phyloP scores from a whole-genome alignment of 2,113 vertebrate species.

The Crotalus viridis region DNA sequence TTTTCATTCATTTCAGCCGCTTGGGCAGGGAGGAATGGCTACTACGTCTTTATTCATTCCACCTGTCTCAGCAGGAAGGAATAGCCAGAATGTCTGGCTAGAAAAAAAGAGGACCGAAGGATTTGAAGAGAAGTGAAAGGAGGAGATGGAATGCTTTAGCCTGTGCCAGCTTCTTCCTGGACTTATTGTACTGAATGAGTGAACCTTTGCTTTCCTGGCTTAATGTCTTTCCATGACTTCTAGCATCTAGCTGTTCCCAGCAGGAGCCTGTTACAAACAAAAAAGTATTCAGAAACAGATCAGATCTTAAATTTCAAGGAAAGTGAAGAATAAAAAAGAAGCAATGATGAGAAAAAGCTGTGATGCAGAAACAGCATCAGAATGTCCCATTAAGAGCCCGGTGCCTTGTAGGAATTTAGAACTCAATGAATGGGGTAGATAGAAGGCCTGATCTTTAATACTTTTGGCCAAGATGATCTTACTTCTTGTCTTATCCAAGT shows the following conservation, averaged over 20 bases:
- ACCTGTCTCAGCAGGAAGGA: not conserved
- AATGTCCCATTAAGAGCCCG: not conserved
- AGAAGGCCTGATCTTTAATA: not conserved
- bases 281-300: not conserved
- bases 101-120: not conserved
- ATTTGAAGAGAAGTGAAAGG: not conserved
- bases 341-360: not conserved
- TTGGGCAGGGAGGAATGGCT: not conserved
- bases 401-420: not conserved
- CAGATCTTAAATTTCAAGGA: not conserved
- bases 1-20: not conserved
- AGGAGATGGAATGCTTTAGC: not conserved
- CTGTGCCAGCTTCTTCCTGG: not conserved
- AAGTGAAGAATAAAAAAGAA: not conserved
- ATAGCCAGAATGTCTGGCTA: slow-evolving; percentile 1
- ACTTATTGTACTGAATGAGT: not conserved
- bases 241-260: not conserved
- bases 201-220: slow-evolving; percentile 8
- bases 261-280: not conserved
- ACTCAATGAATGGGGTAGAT: no score
- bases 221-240: slow-evolving; percentile 2
- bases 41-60: not conserved
- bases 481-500: not conserved
- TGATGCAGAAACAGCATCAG: not conserved
- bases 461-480: not conserved